Evolutionary conservation across 2,797 vertebrate genomes (phyloP), one percentile per base, ranked within the genome.

Genomic region (Falco peregrinus): DNA sequence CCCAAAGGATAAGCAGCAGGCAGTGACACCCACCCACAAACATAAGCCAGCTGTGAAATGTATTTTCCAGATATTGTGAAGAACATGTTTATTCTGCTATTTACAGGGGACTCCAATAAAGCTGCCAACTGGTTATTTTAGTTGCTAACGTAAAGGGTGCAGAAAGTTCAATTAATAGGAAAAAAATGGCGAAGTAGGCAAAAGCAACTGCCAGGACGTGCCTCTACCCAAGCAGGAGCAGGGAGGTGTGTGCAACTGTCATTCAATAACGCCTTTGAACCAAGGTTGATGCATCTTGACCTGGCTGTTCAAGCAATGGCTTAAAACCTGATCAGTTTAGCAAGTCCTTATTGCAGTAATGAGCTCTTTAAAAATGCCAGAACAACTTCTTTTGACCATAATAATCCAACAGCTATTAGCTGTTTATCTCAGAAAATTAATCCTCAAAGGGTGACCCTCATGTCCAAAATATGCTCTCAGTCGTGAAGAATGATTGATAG

Each of bases 351-450:
- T 26, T 76, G 51, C 14, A 60, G 60, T 41, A 80, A 88, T 5
- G 50, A 93, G 19, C 15, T 39, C 33, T 47, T 83, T 71, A 21
- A 54, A 80, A 54, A 41, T 67, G 67, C 43, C 53, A 5, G 43
- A 63, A 47, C 81, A 63, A 47, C 83, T 92, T 54, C 84, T 88
- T 87, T 53, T 69, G 76, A 31, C 83, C 76, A 51, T 65, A 63
- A 83, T 91, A 71, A 91, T 13, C 73, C 48, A 76, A 35, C 63
- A 79, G 65, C 51, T 79, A 73, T 43, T 87, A 86, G 73, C 70
- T 94, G 56, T 91, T 83, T 94, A 71, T 93, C 92, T 67, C 43
- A n/a, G 48, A 71, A 87, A 95, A 77, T 76, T 84, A 91, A 96
- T 74, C 90, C 77, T 87, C 82, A 80, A 76, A 76, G 83, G 70